A percentile compares a stretch with the other conserved stretches of the same genome.
These are phyloP conservation scores for Dryobota labecula DNA, from an alignment of 2,888 invertebrate species.

Conservation along the genomic window DNA sequence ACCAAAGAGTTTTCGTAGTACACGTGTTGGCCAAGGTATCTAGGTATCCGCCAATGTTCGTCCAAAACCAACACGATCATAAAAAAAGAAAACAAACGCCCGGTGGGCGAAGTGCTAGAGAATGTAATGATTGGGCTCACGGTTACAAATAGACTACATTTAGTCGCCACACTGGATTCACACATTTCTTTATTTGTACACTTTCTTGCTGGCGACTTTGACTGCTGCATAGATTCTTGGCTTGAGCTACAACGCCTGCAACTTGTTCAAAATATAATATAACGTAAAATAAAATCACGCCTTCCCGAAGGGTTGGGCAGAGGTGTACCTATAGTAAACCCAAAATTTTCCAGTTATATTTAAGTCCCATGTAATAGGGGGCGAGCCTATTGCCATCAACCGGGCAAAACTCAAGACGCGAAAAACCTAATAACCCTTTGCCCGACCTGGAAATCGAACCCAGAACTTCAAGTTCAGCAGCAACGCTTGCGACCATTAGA, in stretches of 20 bases:
- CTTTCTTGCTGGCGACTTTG: background rate
- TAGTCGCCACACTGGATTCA: slow-evolving; percentile 12
- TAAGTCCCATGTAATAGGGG: no score
- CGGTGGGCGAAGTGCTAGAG: slow-evolving; percentile 61
- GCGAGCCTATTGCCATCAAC: no score
- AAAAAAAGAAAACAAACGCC: slow-evolving; percentile 73
- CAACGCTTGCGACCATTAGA: background rate
- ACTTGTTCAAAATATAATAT: background rate
- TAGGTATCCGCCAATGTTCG: slow-evolving; percentile 60
- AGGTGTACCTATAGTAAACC: no score
- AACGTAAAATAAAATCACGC: no score
- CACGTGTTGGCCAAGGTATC: background rate
- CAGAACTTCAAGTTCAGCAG: no score
- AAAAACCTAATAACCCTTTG: no score
- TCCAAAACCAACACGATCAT: slow-evolving; percentile 77
- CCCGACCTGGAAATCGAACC: no score
- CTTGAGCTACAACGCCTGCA: background rate
- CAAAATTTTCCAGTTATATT: no score
- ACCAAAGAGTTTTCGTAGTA: background rate
- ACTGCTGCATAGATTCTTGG: background rate
- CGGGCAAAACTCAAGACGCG: no score
- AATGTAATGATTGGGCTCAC: slow-evolving; percentile 70
- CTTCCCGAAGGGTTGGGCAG: no score
- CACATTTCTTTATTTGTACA: no score
- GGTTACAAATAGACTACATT: slow-evolving; percentile 68